Evolutionary conservation across 1,140 invertebrate species (phyloP).

Genomic region (Neodiprion virginianus): DNA sequence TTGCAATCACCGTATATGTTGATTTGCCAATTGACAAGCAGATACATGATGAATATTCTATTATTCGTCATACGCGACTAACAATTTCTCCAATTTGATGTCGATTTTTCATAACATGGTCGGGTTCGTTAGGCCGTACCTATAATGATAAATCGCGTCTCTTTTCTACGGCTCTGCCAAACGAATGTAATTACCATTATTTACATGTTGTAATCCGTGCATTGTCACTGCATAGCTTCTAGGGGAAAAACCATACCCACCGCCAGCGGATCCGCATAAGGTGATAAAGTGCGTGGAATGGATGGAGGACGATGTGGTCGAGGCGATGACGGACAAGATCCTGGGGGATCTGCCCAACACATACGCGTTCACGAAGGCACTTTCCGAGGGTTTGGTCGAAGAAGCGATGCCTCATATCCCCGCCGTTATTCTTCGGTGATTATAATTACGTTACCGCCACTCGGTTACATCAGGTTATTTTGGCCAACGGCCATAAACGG

Average conservation of each 20-base stretch:
- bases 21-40: too few relatives aligned
- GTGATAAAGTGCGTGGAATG: conserved; percentile 88
- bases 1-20: too few relatives aligned
- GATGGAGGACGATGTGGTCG: conserved; percentile 81
- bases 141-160: too few relatives aligned
- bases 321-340: conserved; percentile 76
- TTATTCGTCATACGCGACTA: too few relatives aligned
- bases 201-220: too few relatives aligned
- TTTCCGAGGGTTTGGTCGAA: conserved; percentile 82
- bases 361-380: conserved; percentile 90
- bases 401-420: conserved; percentile 80
- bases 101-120: too few relatives aligned
- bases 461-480: not conserved
- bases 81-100: too few relatives aligned
- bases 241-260: conserved; percentile 79
- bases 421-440: conserved; percentile 82
- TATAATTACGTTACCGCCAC: conserved; percentile 19
- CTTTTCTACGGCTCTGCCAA: too few relatives aligned
- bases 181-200: too few relatives aligned
- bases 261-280: conserved; percentile 87
- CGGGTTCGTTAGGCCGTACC: too few relatives aligned
- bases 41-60: too few relatives aligned
- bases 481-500: not conserved
- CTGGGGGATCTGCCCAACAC: conserved; percentile 87
- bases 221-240: conserved; percentile 58